Conservation (phyloP, 2,113 vertebrate genomes). For the Sorex fumeus region DNA sequence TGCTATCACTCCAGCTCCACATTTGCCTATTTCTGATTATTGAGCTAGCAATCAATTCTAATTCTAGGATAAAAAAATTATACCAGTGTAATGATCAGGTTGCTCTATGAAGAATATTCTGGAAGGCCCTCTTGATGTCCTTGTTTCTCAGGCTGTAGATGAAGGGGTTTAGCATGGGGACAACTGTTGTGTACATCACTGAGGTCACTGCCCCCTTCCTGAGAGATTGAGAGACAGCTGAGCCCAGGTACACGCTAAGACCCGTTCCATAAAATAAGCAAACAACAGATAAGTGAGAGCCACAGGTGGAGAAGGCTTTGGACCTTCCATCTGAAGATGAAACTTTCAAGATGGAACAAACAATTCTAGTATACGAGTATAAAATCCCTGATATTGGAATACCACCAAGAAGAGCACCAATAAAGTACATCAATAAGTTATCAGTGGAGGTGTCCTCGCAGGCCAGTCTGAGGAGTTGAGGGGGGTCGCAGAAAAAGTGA, state of each 20-base stretch:
- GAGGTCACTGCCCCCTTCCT: background rate
- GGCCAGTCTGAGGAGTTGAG: background rate
- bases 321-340: background rate
- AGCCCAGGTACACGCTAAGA: background rate
- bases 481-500: background rate
- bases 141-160: constrained; percentile 26
- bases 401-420: no score
- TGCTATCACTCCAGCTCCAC: no score
- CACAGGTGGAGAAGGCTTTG: constrained; percentile 1
- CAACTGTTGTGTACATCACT: background rate
- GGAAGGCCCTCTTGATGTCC: background rate
- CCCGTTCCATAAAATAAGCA: constrained; percentile 1
- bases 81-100: background rate
- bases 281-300: constrained; percentile 8
- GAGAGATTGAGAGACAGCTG: background rate
- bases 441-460: background rate
- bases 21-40: no score
- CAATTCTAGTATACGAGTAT: background rate
- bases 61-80: no score
- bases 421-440: no score
- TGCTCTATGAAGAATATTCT: background rate
- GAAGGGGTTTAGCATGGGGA: constrained; percentile 26
- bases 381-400: background rate
- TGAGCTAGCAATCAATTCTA: no score
- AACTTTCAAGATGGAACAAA: background rate